Base-by-base conservation (phyloP, 2,888 invertebrate species). In the Eupithecia pulchellata region DNA sequence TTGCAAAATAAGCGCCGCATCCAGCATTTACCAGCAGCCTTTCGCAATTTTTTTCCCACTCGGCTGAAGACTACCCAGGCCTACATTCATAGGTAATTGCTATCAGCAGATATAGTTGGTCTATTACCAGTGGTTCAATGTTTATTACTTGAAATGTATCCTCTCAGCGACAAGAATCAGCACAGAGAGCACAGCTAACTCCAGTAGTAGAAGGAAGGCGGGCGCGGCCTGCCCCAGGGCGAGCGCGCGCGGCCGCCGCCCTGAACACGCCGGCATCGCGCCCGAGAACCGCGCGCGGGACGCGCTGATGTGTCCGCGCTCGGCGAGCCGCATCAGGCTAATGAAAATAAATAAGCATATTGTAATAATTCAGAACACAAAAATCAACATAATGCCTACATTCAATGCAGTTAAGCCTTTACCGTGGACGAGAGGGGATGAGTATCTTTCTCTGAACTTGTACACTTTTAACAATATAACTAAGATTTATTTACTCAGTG, bases 141-240 rank as follows among this genome's bases (percentile, higher is more conserved):
- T 25, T 25, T 9, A 25, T 55, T 32, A 61, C 61, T 34, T 61
- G 25, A 20, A 61, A 34, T 61, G 34, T 20, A 61, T 34, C 34
- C 60, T 34, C 61, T 93, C 93, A 1, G 81, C 55, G 0, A 75
- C 47, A 47, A 91, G 74, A 66, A 92, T 84, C 1, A 85, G 1
- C 1, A 83, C 61, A 0, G 91, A 80, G 2, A 90, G 69, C 2
- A 86, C 1, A 0, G 82, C 72, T 0, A 83, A 79, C 17, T 79
- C 77, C 1, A 85, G 76, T n/a, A 93, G 84, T 55, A 91, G 71
- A 0, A 85, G 76, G 66, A 93, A 91, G 0, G 93, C 93, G 0
- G 93, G 93, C 0, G 93, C 92, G 0, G 93, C 93, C 76, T 93
- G 92, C 0, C 93, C 93, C 6, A 93, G 82, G 0, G 92, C 88